A percentile compares a stretch with the other conserved stretches of the same genome.
phyloP scores from a whole-genome alignment of 2,797 vertebrate species.

The Rachycentron canadum region DNA sequence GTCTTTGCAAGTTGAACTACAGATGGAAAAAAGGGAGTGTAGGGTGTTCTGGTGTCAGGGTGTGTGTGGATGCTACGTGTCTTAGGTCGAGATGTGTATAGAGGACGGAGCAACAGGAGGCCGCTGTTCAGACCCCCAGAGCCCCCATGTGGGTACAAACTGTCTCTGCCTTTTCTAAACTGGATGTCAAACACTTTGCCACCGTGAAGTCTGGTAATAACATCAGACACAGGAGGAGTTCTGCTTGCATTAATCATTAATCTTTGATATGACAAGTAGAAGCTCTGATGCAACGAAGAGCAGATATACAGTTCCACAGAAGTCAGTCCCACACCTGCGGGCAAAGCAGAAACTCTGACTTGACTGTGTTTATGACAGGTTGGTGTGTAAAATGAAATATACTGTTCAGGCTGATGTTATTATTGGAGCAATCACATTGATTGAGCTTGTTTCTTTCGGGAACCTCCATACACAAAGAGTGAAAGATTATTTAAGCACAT shows the following conservation, averaged over 20 bases:
- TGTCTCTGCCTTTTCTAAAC: constrained; percentile 44
- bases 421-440: background rate
- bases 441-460: background rate
- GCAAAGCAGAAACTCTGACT: constrained; percentile 10
- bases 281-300: constrained; percentile 8
- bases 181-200: constrained; percentile 32
- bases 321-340: background rate
- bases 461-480: background rate
- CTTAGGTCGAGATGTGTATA: constrained; percentile 44
- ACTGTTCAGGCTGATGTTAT: background rate
- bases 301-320: background rate
- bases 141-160: constrained; percentile 59
- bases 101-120: constrained; percentile 26
- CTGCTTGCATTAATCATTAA: constrained; percentile 4
- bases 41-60: constrained; percentile 54
- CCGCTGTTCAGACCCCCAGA: constrained; percentile 45
- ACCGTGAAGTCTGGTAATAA: constrained; percentile 17
- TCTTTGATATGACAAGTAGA: constrained; percentile 32
- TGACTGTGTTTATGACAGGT: background rate
- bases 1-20: constrained; percentile 49
- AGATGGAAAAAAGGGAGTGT: constrained; percentile 51
- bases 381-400: background rate
- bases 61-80: constrained; percentile 48
- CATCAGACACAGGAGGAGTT: background rate
- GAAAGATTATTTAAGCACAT: background rate